These are phyloP conservation scores for Diaperis boleti DNA, from an alignment of 2,888 invertebrate genomes.

Conservation along the genomic window DNA sequence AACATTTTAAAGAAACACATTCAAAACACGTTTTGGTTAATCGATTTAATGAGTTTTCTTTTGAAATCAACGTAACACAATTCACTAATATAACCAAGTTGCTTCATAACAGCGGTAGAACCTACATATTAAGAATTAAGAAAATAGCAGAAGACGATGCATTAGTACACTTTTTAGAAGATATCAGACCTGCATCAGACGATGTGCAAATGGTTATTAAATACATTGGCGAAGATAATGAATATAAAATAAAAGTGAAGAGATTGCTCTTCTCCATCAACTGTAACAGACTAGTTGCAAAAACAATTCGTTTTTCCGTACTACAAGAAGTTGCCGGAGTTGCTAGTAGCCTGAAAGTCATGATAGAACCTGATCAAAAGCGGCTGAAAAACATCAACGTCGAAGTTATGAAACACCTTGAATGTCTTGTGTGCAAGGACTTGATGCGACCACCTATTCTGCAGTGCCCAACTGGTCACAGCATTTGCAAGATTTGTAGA, in stretches of 20 bases:
- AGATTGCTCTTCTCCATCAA: background rate
- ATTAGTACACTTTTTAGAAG: background rate
- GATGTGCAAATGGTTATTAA: background rate
- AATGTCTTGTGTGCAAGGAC: constrained; percentile 16
- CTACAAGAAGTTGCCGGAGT: background rate
- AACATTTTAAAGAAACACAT: constrained; percentile 17
- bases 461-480: constrained; percentile 10
- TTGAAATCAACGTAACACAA: background rate
- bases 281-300: background rate
- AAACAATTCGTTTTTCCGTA: background rate
- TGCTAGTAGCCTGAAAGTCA: background rate
- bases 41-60: background rate
- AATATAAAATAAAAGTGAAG: background rate
- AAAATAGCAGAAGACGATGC: background rate
- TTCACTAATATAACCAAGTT: background rate
- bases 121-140: background rate
- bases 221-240: background rate
- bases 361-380: background rate
- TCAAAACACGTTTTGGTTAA: background rate
- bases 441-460: constrained; percentile 9
- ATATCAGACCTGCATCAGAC: background rate
- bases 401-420: background rate
- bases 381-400: background rate
- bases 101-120: background rate
- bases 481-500: constrained; percentile 5